Evolutionary conservation across 2,888 invertebrate species (phyloP), one percentile per base, ranked within the genome.

Genomic region (Torymus tubicola): DNA sequence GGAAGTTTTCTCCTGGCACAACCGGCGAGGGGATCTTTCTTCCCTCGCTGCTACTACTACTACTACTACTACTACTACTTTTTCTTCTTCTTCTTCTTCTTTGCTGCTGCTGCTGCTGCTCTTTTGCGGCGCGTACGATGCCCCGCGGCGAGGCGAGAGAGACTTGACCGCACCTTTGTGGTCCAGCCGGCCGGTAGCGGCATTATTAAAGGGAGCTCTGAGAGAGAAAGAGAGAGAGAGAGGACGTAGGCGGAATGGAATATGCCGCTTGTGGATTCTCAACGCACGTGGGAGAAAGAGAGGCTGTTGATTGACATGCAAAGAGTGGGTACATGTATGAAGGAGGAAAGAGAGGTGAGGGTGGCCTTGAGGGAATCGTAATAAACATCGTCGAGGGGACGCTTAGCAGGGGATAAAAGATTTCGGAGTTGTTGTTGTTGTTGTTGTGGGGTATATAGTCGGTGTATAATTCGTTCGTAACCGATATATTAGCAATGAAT

Each of bases 121-220:
- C 65, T 70, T 75, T 70, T 58, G 18, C 63, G 53, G n/a, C n/a
- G 67, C 72, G 53, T 60, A 81, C 31, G 77, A 82, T 84, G 85
- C 85, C 86, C 86, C 75, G 82, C 83, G 74, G 77, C 65, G 69
- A 63, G 53, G 65, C 50, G 57, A 60, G 65, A 55, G 57, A 67
- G 72, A 87, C 86, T 88, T 86, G 87, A 89, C 89, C 86, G 84
- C 84, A 80, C 84, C 88, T 89, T 88, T 88, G 87, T 83, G 80
- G 83, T 81, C 85, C 31, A 8, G 52, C 16, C 3, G 24, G 2
- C 24, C 24, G 24, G 24, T 3, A 24, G 58, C n/a, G 55, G 52
- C 69, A 58, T 69, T 89, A 88, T 89, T 89, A 88, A 88, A 87
- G 24, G 3, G 24, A 24, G 86, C 86, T 88, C 88, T 87, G 85